These are phyloP conservation scores for Xiphorhynchus erythropygius DNA, from an alignment of 2,797 vertebrate species.

Conservation along the genomic window DNA sequence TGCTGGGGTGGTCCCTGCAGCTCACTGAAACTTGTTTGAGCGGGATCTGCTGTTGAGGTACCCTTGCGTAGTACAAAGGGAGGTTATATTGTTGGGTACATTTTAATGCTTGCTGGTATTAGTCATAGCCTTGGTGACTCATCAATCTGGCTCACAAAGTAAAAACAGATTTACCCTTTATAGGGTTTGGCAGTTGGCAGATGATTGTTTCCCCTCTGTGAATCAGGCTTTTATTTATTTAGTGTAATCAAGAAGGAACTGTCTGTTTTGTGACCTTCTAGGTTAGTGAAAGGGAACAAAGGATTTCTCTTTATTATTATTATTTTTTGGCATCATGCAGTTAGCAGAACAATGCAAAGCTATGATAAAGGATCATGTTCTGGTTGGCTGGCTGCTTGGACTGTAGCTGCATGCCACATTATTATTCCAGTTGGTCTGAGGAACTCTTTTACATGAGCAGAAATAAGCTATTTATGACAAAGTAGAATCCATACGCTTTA, in stretches of 20 bases:
- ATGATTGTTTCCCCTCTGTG: conserved; percentile 63
- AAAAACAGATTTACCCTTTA: conserved; percentile 75
- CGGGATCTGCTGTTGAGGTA: background rate
- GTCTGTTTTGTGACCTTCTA: conserved; percentile 81
- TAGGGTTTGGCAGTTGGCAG: conserved; percentile 69
- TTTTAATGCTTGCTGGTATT: conserved; percentile 65
- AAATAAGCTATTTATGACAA: conserved; percentile 47
- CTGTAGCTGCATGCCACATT: conserved; percentile 42
- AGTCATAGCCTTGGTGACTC: conserved; percentile 76
- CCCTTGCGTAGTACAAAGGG: conserved; percentile 20
- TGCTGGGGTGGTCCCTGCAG: background rate
- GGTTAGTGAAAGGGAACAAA: conserved; percentile 77
- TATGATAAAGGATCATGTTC: conserved; percentile 59
- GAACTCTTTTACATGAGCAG: conserved; percentile 1
- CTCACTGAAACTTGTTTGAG: conserved; percentile 7
- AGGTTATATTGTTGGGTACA: conserved; percentile 47
- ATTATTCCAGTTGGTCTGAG: conserved; percentile 14
- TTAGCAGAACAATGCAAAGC: conserved; percentile 75
- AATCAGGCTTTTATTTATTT: conserved; percentile 79
- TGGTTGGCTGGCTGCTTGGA: conserved; percentile 45
- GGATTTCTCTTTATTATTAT: conserved; percentile 73
- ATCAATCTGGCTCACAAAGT: conserved; percentile 74
- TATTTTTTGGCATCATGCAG: conserved; percentile 72
- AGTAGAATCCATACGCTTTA: background rate
- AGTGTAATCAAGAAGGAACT: conserved; percentile 82